Evolutionary conservation across 1,140 invertebrate genomes (phyloP), one percentile per base, ranked within the genome.

Genomic region (Agrypnia vestita): DNA sequence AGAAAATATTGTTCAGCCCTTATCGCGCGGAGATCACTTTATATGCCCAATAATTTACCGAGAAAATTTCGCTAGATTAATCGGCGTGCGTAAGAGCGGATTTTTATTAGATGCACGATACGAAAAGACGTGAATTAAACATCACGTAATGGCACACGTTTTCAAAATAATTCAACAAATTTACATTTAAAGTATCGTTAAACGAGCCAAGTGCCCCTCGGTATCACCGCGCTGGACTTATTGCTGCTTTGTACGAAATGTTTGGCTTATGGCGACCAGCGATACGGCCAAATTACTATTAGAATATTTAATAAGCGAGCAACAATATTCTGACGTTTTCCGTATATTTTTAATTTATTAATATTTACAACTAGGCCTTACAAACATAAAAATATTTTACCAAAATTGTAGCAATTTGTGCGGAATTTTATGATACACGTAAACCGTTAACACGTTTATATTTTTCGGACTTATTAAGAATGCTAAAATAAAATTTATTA

Each of bases 121-220:
- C 12, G 43, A 8, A 76, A 7, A 44, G n/a, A 75, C 4, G 53
- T 73, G n/a, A 56, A 67, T 77, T 77, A 76, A 82, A 80, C 79
- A 56, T 74, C 74, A 49, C 64, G 46, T 82, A 82, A 82, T 80
- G 64, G 35, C 81, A 61, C 76, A 77, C 43, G 73, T 61, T 51
- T 74, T 64, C 61, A 73, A 69, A 78, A 69, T 79, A 82, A 77
- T 79, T 82, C 44, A 17, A 17, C 21, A 56, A 82, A 82, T 82
- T 82, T 82, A 15, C 81, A 82, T 82, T 77, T 76, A 82, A 82
- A 82, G 81, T 77, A 82, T 77, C 81, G 74, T 35, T 77, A 77
- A 78, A 75, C 43, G 25, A 46, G 51, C 62, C 55, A 12, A 75
- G 44, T 25, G 62, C 67, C 51, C 25, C 43, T 73, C 43, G 13